These are phyloP conservation scores for Phrynocephalus versicolor DNA, from an alignment of 2,113 vertebrate species.

Conservation along the genomic window DNA sequence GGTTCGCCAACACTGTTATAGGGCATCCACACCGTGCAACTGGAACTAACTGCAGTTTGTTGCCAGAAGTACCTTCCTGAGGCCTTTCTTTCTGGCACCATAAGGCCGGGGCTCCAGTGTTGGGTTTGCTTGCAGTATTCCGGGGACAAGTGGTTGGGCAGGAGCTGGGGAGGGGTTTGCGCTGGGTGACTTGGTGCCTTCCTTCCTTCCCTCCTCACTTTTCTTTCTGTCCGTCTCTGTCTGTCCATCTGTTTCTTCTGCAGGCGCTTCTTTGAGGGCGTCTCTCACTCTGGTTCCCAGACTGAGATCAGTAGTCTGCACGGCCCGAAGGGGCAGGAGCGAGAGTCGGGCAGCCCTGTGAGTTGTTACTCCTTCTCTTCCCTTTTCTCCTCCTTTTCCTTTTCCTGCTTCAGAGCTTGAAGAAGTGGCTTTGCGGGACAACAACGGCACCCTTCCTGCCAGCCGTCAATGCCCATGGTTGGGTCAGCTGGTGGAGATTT, in stretches of 20 bases:
- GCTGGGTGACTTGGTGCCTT: conserved; percentile 53
- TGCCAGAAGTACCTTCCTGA: too few species aligned
- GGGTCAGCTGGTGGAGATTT: too few species aligned
- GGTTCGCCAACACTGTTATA: too few species aligned
- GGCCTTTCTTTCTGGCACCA: not conserved
- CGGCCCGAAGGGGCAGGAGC: conserved; percentile 88
- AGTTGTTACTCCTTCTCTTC: conserved; percentile 64
- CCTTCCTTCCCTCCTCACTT: conserved; percentile 67
- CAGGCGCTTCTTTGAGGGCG: conserved; percentile 97
- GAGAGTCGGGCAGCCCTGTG: conserved; percentile 92
- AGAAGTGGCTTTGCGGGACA: too few species aligned
- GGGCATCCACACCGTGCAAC: too few species aligned
- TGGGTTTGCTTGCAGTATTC: conserved; percentile 22
- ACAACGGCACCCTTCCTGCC: not conserved
- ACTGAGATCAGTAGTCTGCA: conserved; percentile 97
- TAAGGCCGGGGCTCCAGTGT: not conserved
- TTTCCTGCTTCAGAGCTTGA: not conserved
- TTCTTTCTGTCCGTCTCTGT: conserved; percentile 59
- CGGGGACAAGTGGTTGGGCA: conserved; percentile 18
- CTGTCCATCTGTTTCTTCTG: conserved; percentile 71
- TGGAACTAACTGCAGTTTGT: too few species aligned
- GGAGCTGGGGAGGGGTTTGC: not conserved
- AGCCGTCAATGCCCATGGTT: not conserved
- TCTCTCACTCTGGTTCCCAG: conserved; percentile 97
- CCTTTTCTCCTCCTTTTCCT: conserved; percentile 1